Evolutionary conservation across 35 echinoderm and acorn worm species (phyloP), one percentile per base, ranked within the genome.

Genomic region (Stichopus chloronotus): DNA sequence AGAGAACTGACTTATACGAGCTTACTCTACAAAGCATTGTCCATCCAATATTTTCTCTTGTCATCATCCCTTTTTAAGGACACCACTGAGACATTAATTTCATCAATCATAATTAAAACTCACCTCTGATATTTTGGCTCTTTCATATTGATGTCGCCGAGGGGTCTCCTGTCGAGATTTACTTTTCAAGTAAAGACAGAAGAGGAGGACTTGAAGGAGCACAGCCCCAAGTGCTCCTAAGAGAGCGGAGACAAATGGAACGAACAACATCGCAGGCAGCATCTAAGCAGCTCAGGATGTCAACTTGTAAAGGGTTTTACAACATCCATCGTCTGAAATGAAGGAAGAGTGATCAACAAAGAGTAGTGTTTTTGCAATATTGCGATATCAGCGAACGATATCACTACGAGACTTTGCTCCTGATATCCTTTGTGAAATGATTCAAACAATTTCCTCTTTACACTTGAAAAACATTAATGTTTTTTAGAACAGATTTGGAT

Each of bases 141-240:
- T 87, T 72, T 95, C 94, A 95, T 95, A 95, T 74, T 95, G 94
- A 69, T 92, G 84, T 14, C 79, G 54, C 14, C 90, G 83, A n/a
- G 91, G 94, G 52, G 63, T 88, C 52, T 91, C 58, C n/a, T 87
- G 81, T 13, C 84, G 57, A 11, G 91, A 83, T 25, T 92, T 84
- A 83, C 91, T 95, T 69, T 79, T 95, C 43, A 92, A 82, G 76
- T 92, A 95, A 20, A 95, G 30, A 63, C 86, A 95, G 81, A 95
- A 58, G 58, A 95, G 84, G 5, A 92, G 30, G 43, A 92, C 23
- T 57, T 95, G 90, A 14, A 92, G 86, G 0, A 95, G 74, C 8
- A 95, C 59, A 59, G 90, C 84, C 52, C 82, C 83, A 52, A 92
- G 52, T 54, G 83, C 94, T 25, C 94, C 94, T 52, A 92, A 61